Evolutionary conservation across 2,797 vertebrate species (phyloP).

Genomic region (Sebastes itinus): DNA sequence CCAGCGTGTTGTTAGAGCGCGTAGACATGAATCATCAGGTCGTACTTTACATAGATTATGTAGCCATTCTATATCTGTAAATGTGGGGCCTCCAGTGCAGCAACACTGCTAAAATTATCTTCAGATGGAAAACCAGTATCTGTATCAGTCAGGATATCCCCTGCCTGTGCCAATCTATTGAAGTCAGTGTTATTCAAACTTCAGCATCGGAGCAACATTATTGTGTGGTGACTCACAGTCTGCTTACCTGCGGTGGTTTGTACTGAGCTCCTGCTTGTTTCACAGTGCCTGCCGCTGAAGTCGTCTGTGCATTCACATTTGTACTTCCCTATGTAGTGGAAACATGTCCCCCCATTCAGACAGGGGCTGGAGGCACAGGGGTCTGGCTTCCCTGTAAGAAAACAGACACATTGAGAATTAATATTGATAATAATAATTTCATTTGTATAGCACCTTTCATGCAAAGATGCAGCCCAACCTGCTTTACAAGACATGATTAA

Average conservation of each 20-base stretch:
- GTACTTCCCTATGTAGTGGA: constrained; percentile 99
- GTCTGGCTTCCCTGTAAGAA: constrained; percentile 91
- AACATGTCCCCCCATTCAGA: constrained; percentile 95
- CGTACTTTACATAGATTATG: constrained; percentile 52
- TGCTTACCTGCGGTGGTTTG: constrained; percentile 72
- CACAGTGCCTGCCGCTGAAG: constrained; percentile 91
- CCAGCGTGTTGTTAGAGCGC: constrained; percentile 32
- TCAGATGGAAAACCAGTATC: constrained; percentile 38
- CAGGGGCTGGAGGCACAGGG: constrained; percentile 95
- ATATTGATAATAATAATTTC: not conserved
- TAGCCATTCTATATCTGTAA: constrained; percentile 57
- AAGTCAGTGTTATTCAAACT: constrained; percentile 10
- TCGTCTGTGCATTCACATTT: constrained; percentile 93
- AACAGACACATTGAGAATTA: constrained; percentile 1
- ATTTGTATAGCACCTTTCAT: not conserved
- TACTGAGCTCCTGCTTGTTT: constrained; percentile 80
- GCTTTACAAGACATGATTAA: not conserved
- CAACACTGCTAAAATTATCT: constrained; percentile 73
- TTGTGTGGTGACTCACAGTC: constrained; percentile 18
- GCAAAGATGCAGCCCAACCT: no score
- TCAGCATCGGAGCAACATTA: constrained; percentile 14
- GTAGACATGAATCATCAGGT: constrained; percentile 58
- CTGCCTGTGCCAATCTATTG: constrained; percentile 27
- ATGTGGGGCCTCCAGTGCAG: constrained; percentile 52
- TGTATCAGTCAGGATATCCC: constrained; percentile 44